These are phyloP conservation scores for Trichogramma evanescens DNA, from an alignment of 2,888 invertebrate species.

Conservation along the genomic window DNA sequence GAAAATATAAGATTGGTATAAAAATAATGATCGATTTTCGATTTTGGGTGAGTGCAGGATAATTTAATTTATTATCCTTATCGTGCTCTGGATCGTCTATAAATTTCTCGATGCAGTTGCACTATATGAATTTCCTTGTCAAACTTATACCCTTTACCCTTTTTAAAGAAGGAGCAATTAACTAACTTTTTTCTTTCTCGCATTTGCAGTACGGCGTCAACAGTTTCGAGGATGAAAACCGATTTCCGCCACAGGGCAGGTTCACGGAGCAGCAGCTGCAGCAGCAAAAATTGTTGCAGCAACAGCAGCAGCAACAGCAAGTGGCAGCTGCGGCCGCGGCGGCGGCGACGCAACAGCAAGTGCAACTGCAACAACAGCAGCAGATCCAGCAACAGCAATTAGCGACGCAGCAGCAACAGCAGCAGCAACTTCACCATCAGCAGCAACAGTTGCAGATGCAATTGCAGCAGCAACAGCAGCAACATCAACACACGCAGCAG, in stretches of 20 bases:
- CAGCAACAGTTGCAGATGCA: constrained; percentile 84
- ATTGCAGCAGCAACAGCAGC: constrained; percentile 65
- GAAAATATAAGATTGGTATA: no score
- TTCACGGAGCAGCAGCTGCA: constrained; percentile 54
- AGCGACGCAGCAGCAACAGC: constrained; percentile 38
- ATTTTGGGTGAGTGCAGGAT: no score
- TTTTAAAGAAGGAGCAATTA: no score
- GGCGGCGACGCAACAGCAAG: constrained; percentile 47
- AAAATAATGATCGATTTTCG: no score
- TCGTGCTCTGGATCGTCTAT: no score
- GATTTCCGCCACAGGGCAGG: constrained; percentile 67
- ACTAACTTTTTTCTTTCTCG: no score
- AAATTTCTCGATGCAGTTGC: no score
- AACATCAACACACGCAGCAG: constrained; percentile 52
- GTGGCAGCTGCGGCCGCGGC: constrained; percentile 52
- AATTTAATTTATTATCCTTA: no score
- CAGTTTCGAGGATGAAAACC: constrained; percentile 63
- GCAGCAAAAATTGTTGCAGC: constrained; percentile 26
- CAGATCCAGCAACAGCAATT: constrained; percentile 47
- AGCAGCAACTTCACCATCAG: constrained; percentile 58
- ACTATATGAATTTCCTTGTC: no score
- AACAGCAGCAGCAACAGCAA: constrained; percentile 43
- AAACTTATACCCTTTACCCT: no score
- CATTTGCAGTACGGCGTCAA: background rate
- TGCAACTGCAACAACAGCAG: constrained; percentile 32